A percentile compares a stretch with the other conserved stretches of the same genome.
These are phyloP conservation scores for Agrotis ipsilon DNA, from an alignment of 2,888 invertebrate genomes.

Conservation along the genomic window DNA sequence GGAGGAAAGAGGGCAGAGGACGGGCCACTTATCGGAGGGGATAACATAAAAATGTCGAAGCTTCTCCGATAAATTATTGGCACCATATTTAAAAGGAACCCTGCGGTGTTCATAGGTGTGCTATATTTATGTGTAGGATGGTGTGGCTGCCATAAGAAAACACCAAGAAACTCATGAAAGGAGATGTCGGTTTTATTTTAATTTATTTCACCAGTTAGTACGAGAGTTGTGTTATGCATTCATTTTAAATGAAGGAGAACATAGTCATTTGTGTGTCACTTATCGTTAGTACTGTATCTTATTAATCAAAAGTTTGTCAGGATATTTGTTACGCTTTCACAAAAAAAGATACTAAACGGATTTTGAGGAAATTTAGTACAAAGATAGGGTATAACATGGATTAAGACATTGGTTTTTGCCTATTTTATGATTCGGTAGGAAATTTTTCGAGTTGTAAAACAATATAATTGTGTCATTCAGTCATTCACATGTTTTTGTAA, in stretches of 20 bases:
- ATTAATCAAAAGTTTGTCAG: too few relatives aligned
- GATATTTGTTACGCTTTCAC: too few relatives aligned
- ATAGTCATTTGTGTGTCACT: too few relatives aligned
- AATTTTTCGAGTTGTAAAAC: too few relatives aligned
- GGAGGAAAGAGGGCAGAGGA: not conserved
- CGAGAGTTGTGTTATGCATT: not conserved
- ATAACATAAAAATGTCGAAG: slow-evolving; percentile 52
- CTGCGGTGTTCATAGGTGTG: not conserved
- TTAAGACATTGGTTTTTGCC: too few relatives aligned
- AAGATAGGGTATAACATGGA: too few relatives aligned
- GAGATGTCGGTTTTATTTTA: not conserved
- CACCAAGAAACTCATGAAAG: not conserved
- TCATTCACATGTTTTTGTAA: too few relatives aligned
- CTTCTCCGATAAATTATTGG: slow-evolving; percentile 42
- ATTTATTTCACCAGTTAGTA: not conserved
- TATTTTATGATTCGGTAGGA: too few relatives aligned
- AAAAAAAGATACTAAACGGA: too few relatives aligned
- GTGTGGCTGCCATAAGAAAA: not conserved
- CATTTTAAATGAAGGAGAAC: not conserved
- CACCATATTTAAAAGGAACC: slow-evolving; percentile 18
- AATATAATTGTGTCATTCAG: too few relatives aligned
- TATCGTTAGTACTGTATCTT: not conserved
- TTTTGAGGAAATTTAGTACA: too few relatives aligned
- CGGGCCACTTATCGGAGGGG: slow-evolving; percentile 29
- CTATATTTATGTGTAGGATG: not conserved